Evolutionary conservation across 2,113 vertebrate species (phyloP), one percentile per base, ranked within the genome.

Genomic region (Scalopus aquaticus): DNA sequence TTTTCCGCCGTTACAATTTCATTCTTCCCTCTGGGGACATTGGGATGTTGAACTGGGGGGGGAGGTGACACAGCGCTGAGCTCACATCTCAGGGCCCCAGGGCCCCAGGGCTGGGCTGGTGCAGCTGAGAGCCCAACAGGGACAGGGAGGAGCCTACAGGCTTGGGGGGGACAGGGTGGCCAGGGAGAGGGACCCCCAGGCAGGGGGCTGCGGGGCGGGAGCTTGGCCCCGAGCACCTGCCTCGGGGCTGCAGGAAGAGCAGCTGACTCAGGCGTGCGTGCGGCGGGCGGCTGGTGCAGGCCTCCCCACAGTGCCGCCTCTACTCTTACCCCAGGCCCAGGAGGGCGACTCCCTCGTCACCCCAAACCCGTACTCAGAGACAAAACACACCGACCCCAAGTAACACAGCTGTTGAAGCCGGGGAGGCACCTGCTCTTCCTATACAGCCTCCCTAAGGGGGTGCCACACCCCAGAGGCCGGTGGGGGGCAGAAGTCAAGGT

Each of bases 1-100:
- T 90, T 81, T 92, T 88, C 91, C 76, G 76, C 64, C 3, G 4
- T 65, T 51, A 74, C 60, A 46, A 54, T 86, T 78, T 49, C 70
- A 30, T 70, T 86, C 49, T 90, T 67, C 28, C 73, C 93, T 88
- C 92, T 39, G 26, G 92, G 62, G 72, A 93, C 62, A 0, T 30
- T 3, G 49, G 76, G 51, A 64, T 9, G 10, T 51, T 62, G 65
- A 58, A 73, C 30, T 30, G 77, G 95, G 54, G 28, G 46, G 35
- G 20, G 17, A n/a, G n/a, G 81, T 3, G 16, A 62, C 35, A 13
- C 51, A n/a, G 17, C 3, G 30, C 42, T 28, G 4, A 7, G n/a
- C 56, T 49, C 37, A 2, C 30, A 32, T 28, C 65, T 4, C 6
- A 6, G 46, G 7, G 64, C 37, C 56, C 6, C 6, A 6, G 46